Conservation (phyloP, 2,113 vertebrate species). For the Peromyscus polionotus region DNA sequence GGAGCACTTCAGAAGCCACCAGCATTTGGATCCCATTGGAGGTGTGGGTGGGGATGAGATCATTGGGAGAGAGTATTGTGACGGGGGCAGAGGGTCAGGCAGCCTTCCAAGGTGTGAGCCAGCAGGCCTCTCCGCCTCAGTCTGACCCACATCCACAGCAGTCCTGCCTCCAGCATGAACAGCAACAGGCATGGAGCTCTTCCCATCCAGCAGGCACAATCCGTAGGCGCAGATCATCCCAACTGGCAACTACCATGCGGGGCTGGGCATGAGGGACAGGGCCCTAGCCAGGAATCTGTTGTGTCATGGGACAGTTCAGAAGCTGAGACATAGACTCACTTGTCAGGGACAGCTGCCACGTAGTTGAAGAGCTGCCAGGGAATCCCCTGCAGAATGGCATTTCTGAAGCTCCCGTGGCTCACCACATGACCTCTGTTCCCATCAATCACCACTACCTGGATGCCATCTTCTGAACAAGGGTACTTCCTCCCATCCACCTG, state of each 20-base stretch:
- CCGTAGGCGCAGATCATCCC: background rate
- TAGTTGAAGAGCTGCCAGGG: constrained; percentile 94
- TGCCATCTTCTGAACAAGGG: constrained; percentile 92
- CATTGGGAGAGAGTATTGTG: background rate
- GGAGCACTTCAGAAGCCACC: background rate
- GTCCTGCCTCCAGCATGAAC: background rate
- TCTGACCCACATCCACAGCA: background rate
- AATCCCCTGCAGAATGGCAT: constrained; percentile 92
- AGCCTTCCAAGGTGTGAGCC: background rate
- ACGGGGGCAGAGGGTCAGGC: background rate
- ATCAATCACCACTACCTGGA: constrained; percentile 93
- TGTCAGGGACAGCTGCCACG: constrained; percentile 89
- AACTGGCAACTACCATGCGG: background rate
- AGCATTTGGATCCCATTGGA: background rate
- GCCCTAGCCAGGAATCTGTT: background rate
- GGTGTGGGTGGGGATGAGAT: constrained; percentile 54
- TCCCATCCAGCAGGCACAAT: accelerated
- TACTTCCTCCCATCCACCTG: constrained; percentile 93
- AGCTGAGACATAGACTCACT: constrained; percentile 87
- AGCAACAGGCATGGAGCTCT: background rate
- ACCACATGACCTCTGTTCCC: constrained; percentile 91
- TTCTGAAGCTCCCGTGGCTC: constrained; percentile 90
- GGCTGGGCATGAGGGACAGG: background rate
- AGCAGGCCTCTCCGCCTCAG: background rate
- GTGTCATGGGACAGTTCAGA: no score